A percentile compares a stretch with the other conserved stretches of the same genome.
Evolutionary conservation across 2,797 vertebrate species (phyloP).

Genomic region (Chaunax sp.): DNA sequence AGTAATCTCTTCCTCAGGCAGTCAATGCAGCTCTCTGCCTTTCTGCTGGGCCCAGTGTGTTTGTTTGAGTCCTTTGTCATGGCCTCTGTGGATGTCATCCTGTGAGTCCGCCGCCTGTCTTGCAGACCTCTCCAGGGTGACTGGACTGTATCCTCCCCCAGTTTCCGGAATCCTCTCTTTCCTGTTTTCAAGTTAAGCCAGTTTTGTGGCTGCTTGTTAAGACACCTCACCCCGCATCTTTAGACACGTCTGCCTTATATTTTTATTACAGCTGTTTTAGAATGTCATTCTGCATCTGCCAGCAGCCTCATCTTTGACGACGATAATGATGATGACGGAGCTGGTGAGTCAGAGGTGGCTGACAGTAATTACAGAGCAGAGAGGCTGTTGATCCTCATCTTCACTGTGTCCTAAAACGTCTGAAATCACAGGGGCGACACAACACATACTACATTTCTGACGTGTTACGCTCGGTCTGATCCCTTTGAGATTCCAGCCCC

Average conservation of each 20-base stretch:
- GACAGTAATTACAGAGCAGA: constrained; percentile 58
- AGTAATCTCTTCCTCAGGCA: constrained; percentile 36
- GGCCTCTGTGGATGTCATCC: constrained; percentile 54
- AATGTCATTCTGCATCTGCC: not conserved
- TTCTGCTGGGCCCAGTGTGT: constrained; percentile 42
- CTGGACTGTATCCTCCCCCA: constrained; percentile 43
- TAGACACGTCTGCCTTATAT: constrained; percentile 7
- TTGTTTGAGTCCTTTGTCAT: constrained; percentile 66
- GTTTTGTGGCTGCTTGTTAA: constrained; percentile 33
- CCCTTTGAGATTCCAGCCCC: no score
- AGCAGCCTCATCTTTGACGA: constrained; percentile 5
- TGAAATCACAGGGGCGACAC: constrained; percentile 36
- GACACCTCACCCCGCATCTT: constrained; percentile 19
- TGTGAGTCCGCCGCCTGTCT: constrained; percentile 45
- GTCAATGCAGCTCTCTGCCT: constrained; percentile 44
- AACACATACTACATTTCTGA: constrained; percentile 13
- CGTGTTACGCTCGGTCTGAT: constrained; percentile 27
- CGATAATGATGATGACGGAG: constrained; percentile 32
- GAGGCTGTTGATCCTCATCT: constrained; percentile 30
- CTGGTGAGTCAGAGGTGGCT: constrained; percentile 52
- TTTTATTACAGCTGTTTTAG: constrained; percentile 16
- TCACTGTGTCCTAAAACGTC: constrained; percentile 29
- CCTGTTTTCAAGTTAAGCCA: constrained; percentile 68
- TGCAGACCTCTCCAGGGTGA: constrained; percentile 54
- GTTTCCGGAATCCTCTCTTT: constrained; percentile 77